These are phyloP conservation scores for Cygnus buccinator DNA, from an alignment of 2,113 vertebrate genomes.

Conservation along the genomic window DNA sequence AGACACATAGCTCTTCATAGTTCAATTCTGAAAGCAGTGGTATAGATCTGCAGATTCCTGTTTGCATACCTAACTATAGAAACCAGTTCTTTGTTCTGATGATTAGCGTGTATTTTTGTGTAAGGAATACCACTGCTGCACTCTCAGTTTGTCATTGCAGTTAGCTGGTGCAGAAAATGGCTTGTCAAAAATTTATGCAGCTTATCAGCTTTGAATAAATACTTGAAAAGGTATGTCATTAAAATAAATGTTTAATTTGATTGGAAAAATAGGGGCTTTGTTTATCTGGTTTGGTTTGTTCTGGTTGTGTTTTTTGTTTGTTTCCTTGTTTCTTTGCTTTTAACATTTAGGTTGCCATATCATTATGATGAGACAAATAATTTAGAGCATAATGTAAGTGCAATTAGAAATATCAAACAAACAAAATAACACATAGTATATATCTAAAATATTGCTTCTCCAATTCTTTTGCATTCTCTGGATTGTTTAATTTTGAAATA, in stretches of 20 bases:
- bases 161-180: slow-evolving; percentile 36
- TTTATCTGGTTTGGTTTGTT: not conserved
- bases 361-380: not conserved
- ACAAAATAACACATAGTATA: not conserved
- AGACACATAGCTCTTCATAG: not conserved
- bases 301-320: no score
- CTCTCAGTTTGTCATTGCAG: not conserved
- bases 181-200: slow-evolving; percentile 25
- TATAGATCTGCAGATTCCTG: not conserved
- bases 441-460: not conserved
- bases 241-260: not conserved
- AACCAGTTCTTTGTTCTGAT: not conserved
- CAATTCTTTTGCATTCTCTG: not conserved
- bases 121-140: not conserved
- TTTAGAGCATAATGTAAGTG: not conserved
- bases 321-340: not conserved
- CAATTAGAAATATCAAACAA: not conserved
- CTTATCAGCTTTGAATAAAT: slow-evolving; percentile 7
- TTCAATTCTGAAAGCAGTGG: not conserved
- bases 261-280: not conserved
- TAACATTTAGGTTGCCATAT: not conserved
- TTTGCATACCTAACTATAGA: not conserved
- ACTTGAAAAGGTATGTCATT: not conserved
- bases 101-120: not conserved
- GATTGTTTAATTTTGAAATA: not conserved